These are phyloP conservation scores for Drosophila pegasa DNA, from an alignment of 2,888 invertebrate species.

Conservation along the genomic window DNA sequence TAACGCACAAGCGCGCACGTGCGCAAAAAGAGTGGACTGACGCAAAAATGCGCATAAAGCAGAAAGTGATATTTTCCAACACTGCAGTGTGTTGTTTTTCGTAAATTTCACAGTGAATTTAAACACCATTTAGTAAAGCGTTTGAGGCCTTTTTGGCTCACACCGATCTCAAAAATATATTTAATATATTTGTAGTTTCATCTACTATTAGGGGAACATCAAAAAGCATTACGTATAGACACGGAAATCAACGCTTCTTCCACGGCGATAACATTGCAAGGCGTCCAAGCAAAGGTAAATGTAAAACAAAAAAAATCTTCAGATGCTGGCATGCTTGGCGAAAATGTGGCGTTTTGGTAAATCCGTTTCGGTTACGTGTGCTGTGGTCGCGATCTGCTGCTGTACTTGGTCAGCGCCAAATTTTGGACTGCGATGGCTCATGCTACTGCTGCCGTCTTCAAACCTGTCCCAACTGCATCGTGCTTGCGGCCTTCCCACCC, in stretches of 20 bases:
- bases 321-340: slow-evolving; percentile 53
- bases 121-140: slow-evolving; percentile 45
- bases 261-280: slow-evolving; percentile 40
- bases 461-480: slow-evolving; percentile 81
- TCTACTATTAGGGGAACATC: background rate
- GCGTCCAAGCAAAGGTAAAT: slow-evolving; percentile 55
- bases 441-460: slow-evolving; percentile 46
- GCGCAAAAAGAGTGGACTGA: background rate
- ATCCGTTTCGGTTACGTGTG: slow-evolving; percentile 61
- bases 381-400: slow-evolving; percentile 43
- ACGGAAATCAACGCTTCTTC: slow-evolving; percentile 40
- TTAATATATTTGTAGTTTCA: slow-evolving; percentile 5
- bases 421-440: slow-evolving; percentile 48
- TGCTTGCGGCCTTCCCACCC: slow-evolving; percentile 67
- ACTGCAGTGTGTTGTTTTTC: slow-evolving; percentile 50
- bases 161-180: slow-evolving; percentile 26
- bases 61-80: slow-evolving; percentile 20
- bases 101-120: slow-evolving; percentile 52
- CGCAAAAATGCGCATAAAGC: slow-evolving; percentile 20
- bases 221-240: slow-evolving; percentile 4
- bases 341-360: slow-evolving; percentile 66
- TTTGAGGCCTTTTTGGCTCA: slow-evolving; percentile 14
- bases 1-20: background rate
- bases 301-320: slow-evolving; percentile 46
- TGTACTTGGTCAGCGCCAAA: slow-evolving; percentile 77